Conservation (phyloP, 2,797 vertebrate genomes). For the Columba guinea region DNA sequence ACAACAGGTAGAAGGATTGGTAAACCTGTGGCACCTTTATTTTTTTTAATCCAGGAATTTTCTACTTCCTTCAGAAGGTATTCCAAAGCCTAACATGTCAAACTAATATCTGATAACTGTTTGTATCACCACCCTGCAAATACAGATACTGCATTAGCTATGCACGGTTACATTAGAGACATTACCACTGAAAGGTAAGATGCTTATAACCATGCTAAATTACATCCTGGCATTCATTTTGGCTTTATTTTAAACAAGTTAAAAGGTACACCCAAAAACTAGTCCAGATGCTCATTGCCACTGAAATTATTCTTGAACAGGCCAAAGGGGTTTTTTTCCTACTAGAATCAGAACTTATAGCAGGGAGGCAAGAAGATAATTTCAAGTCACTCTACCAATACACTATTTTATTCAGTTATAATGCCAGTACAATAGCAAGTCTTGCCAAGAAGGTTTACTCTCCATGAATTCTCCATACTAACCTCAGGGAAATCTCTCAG, state of each 20-base stretch:
- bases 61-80: neutral
- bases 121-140: neutral
- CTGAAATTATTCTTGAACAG: neutral
- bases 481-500: slow-evolving; percentile 90
- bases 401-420: neutral
- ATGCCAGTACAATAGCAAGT: neutral
- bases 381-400: neutral
- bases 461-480: slow-evolving; percentile 43
- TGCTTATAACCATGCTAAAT: neutral
- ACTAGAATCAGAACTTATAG: neutral
- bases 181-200: neutral
- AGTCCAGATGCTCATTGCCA: neutral
- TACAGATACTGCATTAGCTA: neutral
- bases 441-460: neutral
- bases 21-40: neutral
- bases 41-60: neutral
- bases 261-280: neutral
- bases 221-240: neutral
- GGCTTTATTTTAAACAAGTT: neutral
- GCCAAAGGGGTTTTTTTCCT: neutral
- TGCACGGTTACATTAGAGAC: neutral
- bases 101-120: neutral
- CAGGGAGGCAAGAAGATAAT: neutral
- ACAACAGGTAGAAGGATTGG: neutral
- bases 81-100: neutral